Evolutionary conservation across 2,113 vertebrate species (phyloP).

Genomic region (Vidua chalybeata): DNA sequence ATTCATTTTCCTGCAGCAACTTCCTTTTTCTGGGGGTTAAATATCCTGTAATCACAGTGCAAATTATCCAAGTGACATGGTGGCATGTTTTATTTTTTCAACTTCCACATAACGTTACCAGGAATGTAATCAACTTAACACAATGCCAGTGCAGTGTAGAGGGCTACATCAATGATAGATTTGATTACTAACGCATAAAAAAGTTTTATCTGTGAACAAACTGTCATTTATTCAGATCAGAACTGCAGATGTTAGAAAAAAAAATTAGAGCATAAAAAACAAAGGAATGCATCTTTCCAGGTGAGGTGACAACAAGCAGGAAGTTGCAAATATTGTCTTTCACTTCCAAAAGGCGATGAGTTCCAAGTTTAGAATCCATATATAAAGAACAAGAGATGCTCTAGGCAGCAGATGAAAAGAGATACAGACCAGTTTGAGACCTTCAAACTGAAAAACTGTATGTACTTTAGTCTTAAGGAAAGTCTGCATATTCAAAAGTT

Average conservation of each 20-base stretch:
- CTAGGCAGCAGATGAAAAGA: neutral
- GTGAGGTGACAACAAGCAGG: neutral
- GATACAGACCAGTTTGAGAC: neutral
- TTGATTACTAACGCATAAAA: neutral
- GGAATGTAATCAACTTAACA: neutral
- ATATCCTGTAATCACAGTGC: neutral
- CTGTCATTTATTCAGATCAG: neutral
- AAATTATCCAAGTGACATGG: neutral
- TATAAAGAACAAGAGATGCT: neutral
- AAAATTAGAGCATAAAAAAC: rapidly evolving
- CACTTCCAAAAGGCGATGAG: neutral
- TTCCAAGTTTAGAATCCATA: neutral
- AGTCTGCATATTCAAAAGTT: neutral
- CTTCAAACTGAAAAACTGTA: too few species aligned
- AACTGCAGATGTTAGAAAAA: neutral
- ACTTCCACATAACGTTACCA: neutral
- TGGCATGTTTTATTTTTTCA: neutral
- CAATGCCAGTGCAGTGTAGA: neutral
- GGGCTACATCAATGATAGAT: neutral
- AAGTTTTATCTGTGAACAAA: neutral
- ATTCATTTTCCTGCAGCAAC: neutral
- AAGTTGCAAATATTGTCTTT: neutral
- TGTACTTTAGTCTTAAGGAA: neutral
- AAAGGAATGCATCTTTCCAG: neutral
- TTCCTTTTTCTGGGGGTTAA: neutral